Evolutionary conservation across 37 sponge, comb jelly and placozoan genomes (phyloP).

Genomic region (Eunapius fragilis): DNA sequence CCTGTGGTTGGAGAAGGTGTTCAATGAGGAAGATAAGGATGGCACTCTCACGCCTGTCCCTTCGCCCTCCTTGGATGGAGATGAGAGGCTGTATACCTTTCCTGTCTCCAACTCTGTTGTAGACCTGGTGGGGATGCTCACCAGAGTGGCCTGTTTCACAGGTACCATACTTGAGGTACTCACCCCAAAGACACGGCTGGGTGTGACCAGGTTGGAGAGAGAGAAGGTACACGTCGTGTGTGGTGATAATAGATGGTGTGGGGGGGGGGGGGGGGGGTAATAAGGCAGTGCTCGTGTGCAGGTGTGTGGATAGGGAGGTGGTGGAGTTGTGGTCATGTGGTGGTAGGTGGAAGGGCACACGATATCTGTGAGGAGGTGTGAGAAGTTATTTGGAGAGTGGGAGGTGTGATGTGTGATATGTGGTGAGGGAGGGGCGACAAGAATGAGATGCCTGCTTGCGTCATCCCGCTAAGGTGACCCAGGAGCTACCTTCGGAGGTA

Average conservation of each 20-base stretch:
- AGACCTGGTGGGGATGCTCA: slow-evolving; percentile 72
- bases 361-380: too few relatives aligned
- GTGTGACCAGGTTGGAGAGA: not conserved
- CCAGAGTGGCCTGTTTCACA: slow-evolving; percentile 55
- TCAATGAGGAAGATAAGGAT: not conserved
- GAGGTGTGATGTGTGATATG: not conserved
- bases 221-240: not conserved
- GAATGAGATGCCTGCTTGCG: not conserved
- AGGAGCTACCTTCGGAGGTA: slow-evolving; percentile 58
- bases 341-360: too few relatives aligned
- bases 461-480: not conserved
- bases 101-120: slow-evolving; percentile 76
- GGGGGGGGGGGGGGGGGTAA: not conserved
- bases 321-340: too few relatives aligned
- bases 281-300: too few relatives aligned
- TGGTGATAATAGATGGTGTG: not conserved
- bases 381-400: not conserved
- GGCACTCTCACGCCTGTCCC: not conserved
- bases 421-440: not conserved
- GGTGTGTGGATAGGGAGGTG: too few relatives aligned
- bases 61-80: not conserved
- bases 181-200: slow-evolving; percentile 42
- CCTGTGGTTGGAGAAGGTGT: not conserved
- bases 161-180: slow-evolving; percentile 28
- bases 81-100: slow-evolving; percentile 10